Base-by-base conservation (phyloP, 1,140 invertebrate genomes). In the Cherax quadricarinatus region DNA sequence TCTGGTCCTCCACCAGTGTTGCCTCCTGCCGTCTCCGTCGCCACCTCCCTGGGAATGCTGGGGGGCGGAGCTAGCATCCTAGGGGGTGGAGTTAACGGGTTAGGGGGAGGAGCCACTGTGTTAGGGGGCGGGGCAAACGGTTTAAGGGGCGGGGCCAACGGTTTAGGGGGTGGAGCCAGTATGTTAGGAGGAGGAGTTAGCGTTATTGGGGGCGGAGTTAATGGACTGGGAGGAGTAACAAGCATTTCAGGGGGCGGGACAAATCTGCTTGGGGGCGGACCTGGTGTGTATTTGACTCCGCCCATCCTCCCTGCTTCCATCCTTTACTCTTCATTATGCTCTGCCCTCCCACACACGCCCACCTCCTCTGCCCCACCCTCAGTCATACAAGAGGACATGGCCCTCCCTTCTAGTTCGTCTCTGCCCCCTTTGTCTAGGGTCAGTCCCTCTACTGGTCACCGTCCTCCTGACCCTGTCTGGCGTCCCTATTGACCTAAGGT, bases 391-490 rank as follows among this genome's bases (percentile, higher is more conserved):
- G 87, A 89, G 12, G 87, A 89, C 60, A 14, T 82, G 5, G 41
- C 70, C 21, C 57, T 79, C 24, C 75, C 88, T 6, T 51, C 79
- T 62, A 48, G 79, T 12, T 62, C 88, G 24, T 18, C 88, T 48
- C 62, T 84, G 3, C 62, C 88, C 3, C 24, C 81, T 5, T 48
- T 83, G 3, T 48, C 73, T 10, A 53, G 73, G 16, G 66, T 88
- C 75, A 88, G 49, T n/a, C 30, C 66, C 62, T n/a, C 66, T 21
- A n/a, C 88, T 14, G 80, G 80, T 12, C 80, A 84, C 62, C 80
- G 88, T 7, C 80, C 88, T 12, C 88, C 88, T 57, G 88, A 89
- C 49, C 88, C 88, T n/a, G 88, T 89, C 12, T 89, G 88, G 88
- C 81, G 88, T 12, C 88, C 88, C 12, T 89, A 89, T 62, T 89